A percentile compares a stretch with the other conserved stretches of the same genome.
Conservation (phyloP, 2,888 invertebrate species). For the Aleiodes testaceus region DNA sequence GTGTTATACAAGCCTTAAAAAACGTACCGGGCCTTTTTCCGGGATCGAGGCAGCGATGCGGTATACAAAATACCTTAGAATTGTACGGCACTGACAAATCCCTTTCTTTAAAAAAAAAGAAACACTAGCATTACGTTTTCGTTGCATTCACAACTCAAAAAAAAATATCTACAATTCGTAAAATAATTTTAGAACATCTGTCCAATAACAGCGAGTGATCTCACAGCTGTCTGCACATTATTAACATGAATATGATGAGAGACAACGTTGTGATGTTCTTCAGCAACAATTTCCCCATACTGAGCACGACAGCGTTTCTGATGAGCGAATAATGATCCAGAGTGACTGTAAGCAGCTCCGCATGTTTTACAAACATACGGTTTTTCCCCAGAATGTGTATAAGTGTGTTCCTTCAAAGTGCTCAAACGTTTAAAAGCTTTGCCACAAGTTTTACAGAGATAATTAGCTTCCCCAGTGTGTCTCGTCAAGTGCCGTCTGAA, state of each 20-base stretch:
- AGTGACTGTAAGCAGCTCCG: slow-evolving; percentile 71
- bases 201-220: slow-evolving; percentile 69
- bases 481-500: slow-evolving; percentile 66
- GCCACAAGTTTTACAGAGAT: slow-evolving; percentile 70
- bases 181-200: slow-evolving; percentile 64
- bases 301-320: slow-evolving; percentile 70
- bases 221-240: slow-evolving; percentile 67
- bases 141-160: not conserved
- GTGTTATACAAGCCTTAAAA: not conserved
- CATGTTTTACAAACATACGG: slow-evolving; percentile 71
- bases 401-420: slow-evolving; percentile 71
- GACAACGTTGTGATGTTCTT: slow-evolving; percentile 62
- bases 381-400: slow-evolving; percentile 71
- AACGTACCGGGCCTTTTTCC: slow-evolving; percentile 5
- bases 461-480: slow-evolving; percentile 72
- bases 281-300: slow-evolving; percentile 65
- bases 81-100: slow-evolving; percentile 29
- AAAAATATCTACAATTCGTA: slow-evolving; percentile 25
- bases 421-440: slow-evolving; percentile 70
- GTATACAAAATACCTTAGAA: slow-evolving; percentile 27
- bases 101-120: not conserved
- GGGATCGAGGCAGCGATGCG: slow-evolving; percentile 32
- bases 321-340: slow-evolving; percentile 70
- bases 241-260: slow-evolving; percentile 69
- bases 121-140: slow-evolving; percentile 1